phyloP scores from a whole-genome alignment of 2,113 vertebrate species.

The Eublepharis macularius region DNA sequence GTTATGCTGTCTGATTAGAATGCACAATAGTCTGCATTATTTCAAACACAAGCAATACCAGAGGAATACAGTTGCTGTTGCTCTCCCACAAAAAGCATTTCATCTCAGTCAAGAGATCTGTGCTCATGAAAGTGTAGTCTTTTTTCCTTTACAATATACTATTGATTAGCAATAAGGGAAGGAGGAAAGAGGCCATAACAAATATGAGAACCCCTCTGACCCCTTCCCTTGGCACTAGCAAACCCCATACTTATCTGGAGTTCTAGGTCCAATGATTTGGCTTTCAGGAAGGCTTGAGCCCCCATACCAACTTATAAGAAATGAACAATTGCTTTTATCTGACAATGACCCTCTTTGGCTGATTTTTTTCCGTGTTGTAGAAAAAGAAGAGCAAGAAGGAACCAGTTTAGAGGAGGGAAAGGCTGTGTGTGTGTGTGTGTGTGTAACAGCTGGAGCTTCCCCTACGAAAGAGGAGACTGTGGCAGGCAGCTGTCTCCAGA shows the following conservation, averaged over 20 bases:
- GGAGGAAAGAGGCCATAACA: background rate
- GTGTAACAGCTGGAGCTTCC: background rate
- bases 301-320: background rate
- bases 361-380: background rate
- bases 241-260: background rate
- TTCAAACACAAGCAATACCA: too few species aligned
- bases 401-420: background rate
- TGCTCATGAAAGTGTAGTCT: too few species aligned
- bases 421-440: background rate
- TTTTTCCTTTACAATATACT: too few species aligned
- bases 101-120: too few species aligned
- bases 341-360: background rate
- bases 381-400: background rate
- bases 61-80: too few species aligned
- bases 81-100: too few species aligned
- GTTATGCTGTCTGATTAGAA: too few species aligned
- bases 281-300: background rate
- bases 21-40: too few species aligned
- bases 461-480: background rate
- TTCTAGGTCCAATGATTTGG: background rate
- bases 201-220: background rate
- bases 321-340: background rate
- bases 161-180: too few species aligned
- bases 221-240: too few species aligned
- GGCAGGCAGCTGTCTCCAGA: background rate